Evolutionary conservation across 2,797 vertebrate genomes (phyloP), one percentile per base, ranked within the genome.

Genomic region (Thunnus albacares): DNA sequence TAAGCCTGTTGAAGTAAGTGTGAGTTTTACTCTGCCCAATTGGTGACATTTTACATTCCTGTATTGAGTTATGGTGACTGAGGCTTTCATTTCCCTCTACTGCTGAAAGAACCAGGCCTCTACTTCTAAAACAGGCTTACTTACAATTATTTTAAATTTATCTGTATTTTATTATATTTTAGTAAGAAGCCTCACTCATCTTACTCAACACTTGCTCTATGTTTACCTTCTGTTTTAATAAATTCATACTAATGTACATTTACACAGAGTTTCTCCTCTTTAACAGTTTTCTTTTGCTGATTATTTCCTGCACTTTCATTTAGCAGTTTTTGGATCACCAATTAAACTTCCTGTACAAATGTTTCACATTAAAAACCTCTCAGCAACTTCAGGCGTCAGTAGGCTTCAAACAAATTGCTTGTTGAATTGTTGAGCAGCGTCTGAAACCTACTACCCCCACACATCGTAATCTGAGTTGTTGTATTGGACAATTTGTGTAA

Each of bases 1-100:
- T 41, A 73, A 84, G 80, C 55, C 62, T 55, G 53, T 59, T 77
- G 35, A 62, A 75, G 60, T 41, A 13, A 75, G 65, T 41, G 59
- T 61, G 58, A 59, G 13, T 67, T 63, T 9, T 22, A 13, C 66
- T 26, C 26, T 45, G 30, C 26, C 74, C 26, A 1, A 6, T 17
- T 13, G 45, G 47, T 85, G 74, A 85, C 80, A 71, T 80, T 76
- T 65, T 61, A 33, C 47, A 12, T 49, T 47, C 12, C 64, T 47
- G 2, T 17, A 6, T 17, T 43, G 38, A 71, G 28, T 64, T 60
- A 64, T 22, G 22, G 14, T 22, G 10, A 14, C 17, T 22, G 47
- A 1, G 1, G 4, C 33, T 57, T 57, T 11, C 5, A 33, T 41
- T 53, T 13, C 3, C 41, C 41, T 43, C 13, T 3, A 43, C 13